Evolutionary conservation across 2,797 vertebrate species (phyloP), one percentile per base, ranked within the genome.

Genomic region (Onychomys arenicola): DNA sequence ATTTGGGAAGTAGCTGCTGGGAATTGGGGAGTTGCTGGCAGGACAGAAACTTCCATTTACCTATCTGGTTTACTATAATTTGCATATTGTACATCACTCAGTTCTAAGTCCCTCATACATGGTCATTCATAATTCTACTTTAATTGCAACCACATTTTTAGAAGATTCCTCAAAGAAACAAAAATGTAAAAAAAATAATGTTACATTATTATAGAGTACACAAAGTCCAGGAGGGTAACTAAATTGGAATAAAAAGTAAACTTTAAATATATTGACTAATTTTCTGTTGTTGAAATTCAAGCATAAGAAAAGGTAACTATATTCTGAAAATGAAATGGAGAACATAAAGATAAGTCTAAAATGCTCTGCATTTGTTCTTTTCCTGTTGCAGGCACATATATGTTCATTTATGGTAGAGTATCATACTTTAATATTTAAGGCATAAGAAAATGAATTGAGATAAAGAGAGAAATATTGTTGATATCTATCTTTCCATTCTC

Each of bases 251-350:
- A 86, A 96, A 93, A 93, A 40, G 13, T 71, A 49, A 95, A 21
- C 25, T 46, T 71, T 87, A 77, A 93, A 76, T 94, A 95, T 59
- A 57, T 9, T 92, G 55, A 52, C 78, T 88, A 82, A 83, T 95
- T 95, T 90, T 57, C 59, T 87, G 89, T 89, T 83, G 85, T 63
- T 88, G 29, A 90, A 84, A 97, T 95, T 81, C 23, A 78, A 89
- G 43, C 49, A 67, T 55, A 85, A 75, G 34, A 46, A 96, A 90
- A 83, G n/a, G 14, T 34, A 91, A n/a, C 11, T 69, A 94, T 59
- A 92, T 46, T 89, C 46, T 95, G 63, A 85, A 95, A 95, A 71
- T 89, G 81, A 94, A 87, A 29, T 57, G 17, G 19, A 93, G 49
- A 93, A 6, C n/a, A 95, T 86, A 75, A 91, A 83, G 23, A 40